These are phyloP conservation scores for Xiphophorus hellerii DNA, from an alignment of 2,113 vertebrate genomes.

Conservation along the genomic window DNA sequence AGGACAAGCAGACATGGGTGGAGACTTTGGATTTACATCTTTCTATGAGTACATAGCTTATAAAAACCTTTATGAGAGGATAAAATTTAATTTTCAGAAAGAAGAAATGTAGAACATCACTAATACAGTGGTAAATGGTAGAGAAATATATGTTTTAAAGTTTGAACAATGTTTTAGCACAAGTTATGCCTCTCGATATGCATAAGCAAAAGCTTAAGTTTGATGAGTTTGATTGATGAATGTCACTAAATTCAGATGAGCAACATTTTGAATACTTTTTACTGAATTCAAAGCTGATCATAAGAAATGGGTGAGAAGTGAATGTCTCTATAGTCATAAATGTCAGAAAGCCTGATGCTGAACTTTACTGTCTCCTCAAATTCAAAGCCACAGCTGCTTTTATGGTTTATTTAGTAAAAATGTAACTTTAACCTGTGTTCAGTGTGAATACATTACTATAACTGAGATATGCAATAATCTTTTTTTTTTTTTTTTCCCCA, in stretches of 20 bases:
- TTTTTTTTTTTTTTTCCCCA: too few species aligned
- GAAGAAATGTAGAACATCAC: background rate
- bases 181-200: background rate
- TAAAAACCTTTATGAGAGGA: background rate
- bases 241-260: background rate
- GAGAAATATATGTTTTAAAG: background rate
- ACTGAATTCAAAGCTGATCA: background rate
- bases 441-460: too few species aligned
- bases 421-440: too few species aligned
- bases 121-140: background rate
- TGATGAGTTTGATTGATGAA: background rate
- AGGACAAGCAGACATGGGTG: slow-evolving; percentile 1
- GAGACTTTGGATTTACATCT: background rate
- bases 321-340: too few species aligned
- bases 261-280: background rate
- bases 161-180: background rate
- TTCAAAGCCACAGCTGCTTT: too few species aligned
- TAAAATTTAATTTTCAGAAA: background rate
- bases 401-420: too few species aligned
- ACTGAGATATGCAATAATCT: too few species aligned
- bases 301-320: too few species aligned
- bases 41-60: too few species aligned
- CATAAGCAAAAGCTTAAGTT: background rate
- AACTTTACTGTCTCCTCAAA: too few species aligned
- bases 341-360: too few species aligned